phyloP scores from a whole-genome alignment of 2,113 vertebrate species.

The Carollia perspicillata region DNA sequence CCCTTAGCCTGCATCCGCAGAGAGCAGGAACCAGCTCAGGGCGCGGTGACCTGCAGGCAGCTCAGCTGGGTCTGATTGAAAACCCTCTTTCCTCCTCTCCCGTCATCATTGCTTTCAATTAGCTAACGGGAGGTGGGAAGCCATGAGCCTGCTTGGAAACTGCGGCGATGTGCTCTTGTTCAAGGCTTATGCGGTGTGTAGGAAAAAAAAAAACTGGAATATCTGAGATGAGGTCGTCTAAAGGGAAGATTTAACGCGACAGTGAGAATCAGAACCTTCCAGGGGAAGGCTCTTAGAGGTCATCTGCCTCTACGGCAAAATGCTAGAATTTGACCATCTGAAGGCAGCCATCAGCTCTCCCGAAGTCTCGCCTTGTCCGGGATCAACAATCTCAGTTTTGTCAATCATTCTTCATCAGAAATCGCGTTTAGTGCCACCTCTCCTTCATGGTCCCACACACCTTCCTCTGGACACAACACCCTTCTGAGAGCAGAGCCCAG shows the following conservation, averaged over 20 bases:
- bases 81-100: too few species aligned
- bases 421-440: neutral
- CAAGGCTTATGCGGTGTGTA: neutral
- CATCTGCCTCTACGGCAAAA: neutral
- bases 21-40: too few species aligned
- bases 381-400: neutral
- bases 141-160: neutral
- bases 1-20: too few species aligned
- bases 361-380: neutral
- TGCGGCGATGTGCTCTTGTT: neutral
- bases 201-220: neutral
- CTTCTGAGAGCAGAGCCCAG: neutral
- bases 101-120: too few species aligned
- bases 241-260: neutral
- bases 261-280: neutral
- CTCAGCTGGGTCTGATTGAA: too few species aligned
- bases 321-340: neutral
- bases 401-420: neutral
- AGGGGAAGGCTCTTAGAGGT: neutral
- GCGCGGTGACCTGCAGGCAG: too few species aligned
- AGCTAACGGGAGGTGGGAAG: neutral
- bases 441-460: neutral
- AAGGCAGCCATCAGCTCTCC: neutral
- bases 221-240: neutral
- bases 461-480: neutral